Base-by-base conservation (phyloP, 2,888 invertebrate species). In the Tipula helvola region DNA sequence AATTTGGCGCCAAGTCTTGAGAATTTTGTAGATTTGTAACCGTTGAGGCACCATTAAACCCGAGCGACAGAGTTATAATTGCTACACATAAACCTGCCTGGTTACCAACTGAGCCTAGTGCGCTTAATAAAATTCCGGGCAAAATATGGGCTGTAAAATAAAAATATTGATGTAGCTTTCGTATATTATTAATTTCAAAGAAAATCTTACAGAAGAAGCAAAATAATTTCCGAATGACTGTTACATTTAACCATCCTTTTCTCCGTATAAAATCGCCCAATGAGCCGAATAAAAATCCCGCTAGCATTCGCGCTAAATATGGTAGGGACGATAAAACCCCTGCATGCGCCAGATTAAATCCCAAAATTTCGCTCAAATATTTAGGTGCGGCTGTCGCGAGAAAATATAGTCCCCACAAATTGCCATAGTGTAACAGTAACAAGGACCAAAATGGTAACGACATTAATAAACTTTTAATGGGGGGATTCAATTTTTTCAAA, bases 321-420 rank as follows among this genome's bases (percentile, higher is more conserved):
- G 96, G 96, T 86, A 95, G 89, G 1, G 95, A 94, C 1, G 96
- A 94, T 84, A 95, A 92, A 0, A 94, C 91, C 16, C 96, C 96
- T 10, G 96, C 95, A 44, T 95, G 94, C 0, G 94, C 93, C 18
- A 96, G 89, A 89, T 95, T 93, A 89, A 96, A 96, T 5, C 95
- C 95, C 84, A 96, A 91, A 0, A 90, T 93, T 88, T 94, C 95
- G 83, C 95, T 95, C 89, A 96, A 93, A 89, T 95, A 96, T 88
- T 95, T 94, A 5, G 96, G 96, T 84, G 96, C 95, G 52, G 95
- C 95, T 0, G 95, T 96, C 91, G 96, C 93, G 86, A 96, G 93
- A 89, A 96, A 95, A 90, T 95, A 95, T 41, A 96, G 90, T 1
- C 96, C 95, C 94, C 96, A 96, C 87, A 95, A 91, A 89, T 95